Evolutionary conservation across 2,888 invertebrate species (phyloP), one percentile per base, ranked within the genome.

Genomic region (Vannuccia rotundouncinata): DNA sequence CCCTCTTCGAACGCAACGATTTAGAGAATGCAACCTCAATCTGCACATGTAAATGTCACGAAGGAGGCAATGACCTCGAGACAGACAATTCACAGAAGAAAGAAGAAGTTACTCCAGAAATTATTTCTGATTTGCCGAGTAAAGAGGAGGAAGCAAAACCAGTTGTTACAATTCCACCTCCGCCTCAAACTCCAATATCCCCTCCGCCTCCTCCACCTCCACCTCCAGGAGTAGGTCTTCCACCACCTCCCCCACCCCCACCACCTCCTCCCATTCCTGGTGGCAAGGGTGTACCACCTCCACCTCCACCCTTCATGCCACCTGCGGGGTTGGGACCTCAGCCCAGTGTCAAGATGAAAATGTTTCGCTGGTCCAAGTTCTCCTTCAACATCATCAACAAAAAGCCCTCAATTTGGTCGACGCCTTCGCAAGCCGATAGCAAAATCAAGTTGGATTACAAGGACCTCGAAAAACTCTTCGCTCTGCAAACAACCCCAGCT

Each of bases 161-260:
- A 45, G 45, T 45, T 45, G 10, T 17, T 13, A 13, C 45, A 17
- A 13, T 17, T 13, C 45, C 45, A 17, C 45, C 45, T 45, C 45
- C 45, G 5, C 5, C 45, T 45, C 45, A 5, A 13, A 45, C 45
- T 10, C 59, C 80, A n/a, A 77, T 17, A 31, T 25, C 76, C 75
- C 74, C 87, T 88, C 30, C 31, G 74, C 25, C 29, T 2, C 27
- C 86, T 86, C 81, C 84, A 31, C 31, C 31, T 45, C 0, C 84
- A 90, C 60, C 89, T 31, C 81, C 82, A 73, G n/a, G n/a, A n/a
- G n/a, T n/a, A n/a, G n/a, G n/a, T n/a, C n/a, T n/a, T n/a, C 80
- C 90, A 0, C 90, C 88, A 78, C 89, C 89, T 31, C 89, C 88
- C 5, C 81, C 82, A 28, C 29, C 17, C 28, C 74, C n/a, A 25